Evolutionary conservation across 2,888 invertebrate genomes (phyloP), one percentile per base, ranked within the genome.

Genomic region (Parthenolecanium corni): DNA sequence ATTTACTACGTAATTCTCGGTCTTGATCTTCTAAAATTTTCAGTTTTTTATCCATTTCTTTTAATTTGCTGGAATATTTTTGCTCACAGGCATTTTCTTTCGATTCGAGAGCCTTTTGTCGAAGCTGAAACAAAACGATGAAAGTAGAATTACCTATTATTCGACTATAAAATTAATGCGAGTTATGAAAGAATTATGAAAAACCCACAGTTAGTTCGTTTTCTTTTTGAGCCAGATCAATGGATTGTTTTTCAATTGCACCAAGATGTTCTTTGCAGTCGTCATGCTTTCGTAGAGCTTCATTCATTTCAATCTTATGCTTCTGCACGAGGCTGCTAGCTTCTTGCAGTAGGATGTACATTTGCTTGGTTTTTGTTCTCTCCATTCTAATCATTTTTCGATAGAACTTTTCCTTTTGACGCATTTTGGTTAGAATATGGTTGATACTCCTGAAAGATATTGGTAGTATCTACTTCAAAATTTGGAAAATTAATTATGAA

Each of bases 331-430:
- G 36, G 11, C 18, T 38, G 18, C 51, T 14, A n/a, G 61, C 23
- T 11, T 51, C 31, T 12, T 61, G 51, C 5, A 61, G n/a, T 14
- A 61, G 31, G 12, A 51, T 23, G 23, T 61, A 61, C 61, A 61
- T 61, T 1, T 49, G 46, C 9, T 24, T 51, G 1, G 49, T 38
- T 40, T 61, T 61, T 1, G n/a, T 51, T 49, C 38, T 61, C 16
- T 51, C 61, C 1, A 24, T 14, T 61, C 31, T 49, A 3, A 49
- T 16, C 6, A 24, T 16, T 23, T 36, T 61, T 16, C 24, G 47
- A 21, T 31, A 40, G 21, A 49, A 51, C 49, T 40, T 61, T 14
- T 61, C 61, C 21, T 51, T 61, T 20, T 61, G 47, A 14, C 49
- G 47, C 3, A 38, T 24, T 40, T 40, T 61, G 6, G 20, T 36